phyloP scores from a whole-genome alignment of 2,113 vertebrate genomes.

The Lepidothrix coronata region DNA sequence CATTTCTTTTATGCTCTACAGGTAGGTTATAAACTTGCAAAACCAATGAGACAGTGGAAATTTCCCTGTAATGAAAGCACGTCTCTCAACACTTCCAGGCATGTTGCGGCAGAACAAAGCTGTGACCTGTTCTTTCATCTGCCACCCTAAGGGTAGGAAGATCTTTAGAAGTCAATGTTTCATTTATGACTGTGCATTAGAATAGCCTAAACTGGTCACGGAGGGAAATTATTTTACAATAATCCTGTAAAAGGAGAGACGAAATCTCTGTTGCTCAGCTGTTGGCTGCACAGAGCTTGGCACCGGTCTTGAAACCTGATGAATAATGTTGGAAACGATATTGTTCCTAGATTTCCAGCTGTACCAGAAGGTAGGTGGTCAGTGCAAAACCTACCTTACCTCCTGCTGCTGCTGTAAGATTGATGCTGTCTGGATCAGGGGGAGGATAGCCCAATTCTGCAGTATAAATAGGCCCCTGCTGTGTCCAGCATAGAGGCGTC shows the following conservation, averaged over 20 bases:
- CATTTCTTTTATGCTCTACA: background rate
- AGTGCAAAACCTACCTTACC: background rate
- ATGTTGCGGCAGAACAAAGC: conserved; percentile 17
- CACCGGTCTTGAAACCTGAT: background rate
- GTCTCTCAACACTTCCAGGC: conserved; percentile 13
- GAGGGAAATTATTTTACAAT: conserved; percentile 37
- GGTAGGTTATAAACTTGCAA: conserved; percentile 1
- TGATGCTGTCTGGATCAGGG: background rate
- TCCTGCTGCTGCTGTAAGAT: background rate
- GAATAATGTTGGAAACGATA: background rate
- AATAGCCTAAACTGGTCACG: background rate
- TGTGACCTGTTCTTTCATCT: conserved; percentile 49
- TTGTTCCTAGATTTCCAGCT: conserved; percentile 12
- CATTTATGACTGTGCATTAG: conserved; percentile 35
- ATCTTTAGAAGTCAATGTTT: conserved; percentile 31
- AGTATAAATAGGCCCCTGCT: background rate
- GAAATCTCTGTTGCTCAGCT: background rate
- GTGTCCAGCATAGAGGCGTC: background rate
- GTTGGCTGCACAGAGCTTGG: background rate
- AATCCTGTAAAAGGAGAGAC: conserved; percentile 10
- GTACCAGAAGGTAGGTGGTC: background rate
- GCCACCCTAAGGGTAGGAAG: conserved; percentile 45
- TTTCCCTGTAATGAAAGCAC: conserved; percentile 6
- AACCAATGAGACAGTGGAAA: conserved; percentile 18
- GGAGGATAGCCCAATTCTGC: background rate